Conservation (phyloP, 1,140 invertebrate genomes). For the Polypedilum pembai region DNA sequence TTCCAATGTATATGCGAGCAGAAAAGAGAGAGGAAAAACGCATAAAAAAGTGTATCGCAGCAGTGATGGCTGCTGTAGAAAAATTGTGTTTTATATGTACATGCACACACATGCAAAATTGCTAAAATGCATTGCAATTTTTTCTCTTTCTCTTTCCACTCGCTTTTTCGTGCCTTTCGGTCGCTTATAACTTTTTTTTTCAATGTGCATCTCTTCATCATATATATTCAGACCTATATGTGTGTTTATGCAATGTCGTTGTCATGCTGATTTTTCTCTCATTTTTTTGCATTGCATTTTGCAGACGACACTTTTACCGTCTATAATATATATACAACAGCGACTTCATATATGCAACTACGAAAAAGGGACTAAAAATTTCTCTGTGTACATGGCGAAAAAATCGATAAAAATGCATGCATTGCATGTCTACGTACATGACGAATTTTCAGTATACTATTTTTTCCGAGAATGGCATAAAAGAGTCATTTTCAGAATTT, state of each 20-base stretch:
- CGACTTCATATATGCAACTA: too few relatives aligned
- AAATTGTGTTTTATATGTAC: neutral
- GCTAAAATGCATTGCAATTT: slow-evolving; percentile 12
- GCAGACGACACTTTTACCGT: slow-evolving; percentile 10
- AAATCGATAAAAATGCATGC: slow-evolving; percentile 17
- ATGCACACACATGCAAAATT: slow-evolving; percentile 8
- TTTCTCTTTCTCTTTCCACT: neutral
- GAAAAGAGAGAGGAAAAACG: neutral
- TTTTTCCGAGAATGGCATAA: neutral
- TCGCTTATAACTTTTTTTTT: neutral
- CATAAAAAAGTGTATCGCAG: neutral
- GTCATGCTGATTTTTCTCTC: slow-evolving; percentile 8
- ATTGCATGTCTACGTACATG: neutral
- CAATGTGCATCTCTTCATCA: slow-evolving; percentile 8
- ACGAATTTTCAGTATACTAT: neutral
- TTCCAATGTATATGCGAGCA: neutral
- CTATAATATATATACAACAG: neutral
- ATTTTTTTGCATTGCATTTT: neutral
- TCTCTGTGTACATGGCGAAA: neutral
- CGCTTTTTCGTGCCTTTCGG: neutral
- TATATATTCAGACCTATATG: neutral
- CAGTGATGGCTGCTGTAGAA: neutral
- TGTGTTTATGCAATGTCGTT: slow-evolving; percentile 10
- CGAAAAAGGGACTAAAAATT: too few relatives aligned
- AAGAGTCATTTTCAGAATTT: neutral